Percentiles rank a stretch among this genome's conserved stretches.
Evolutionary conservation across 2,113 vertebrate genomes (phyloP).

Genomic region (Mellivora capensis): DNA sequence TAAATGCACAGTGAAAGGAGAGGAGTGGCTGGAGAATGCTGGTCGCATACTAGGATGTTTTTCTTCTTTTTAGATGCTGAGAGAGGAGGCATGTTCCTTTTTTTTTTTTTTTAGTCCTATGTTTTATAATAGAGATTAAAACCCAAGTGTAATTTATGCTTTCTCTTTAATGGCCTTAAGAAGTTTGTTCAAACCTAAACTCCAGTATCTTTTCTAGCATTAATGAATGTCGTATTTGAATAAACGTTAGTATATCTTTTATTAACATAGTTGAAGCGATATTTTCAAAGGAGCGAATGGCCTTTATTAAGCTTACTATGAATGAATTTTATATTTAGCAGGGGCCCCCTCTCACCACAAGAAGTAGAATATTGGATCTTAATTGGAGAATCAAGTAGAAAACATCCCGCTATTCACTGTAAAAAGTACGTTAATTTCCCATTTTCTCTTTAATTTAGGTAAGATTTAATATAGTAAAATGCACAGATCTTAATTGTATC

Average conservation of each 20-base stretch:
- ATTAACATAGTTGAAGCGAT: not conserved
- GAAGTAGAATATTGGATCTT: constrained; percentile 98
- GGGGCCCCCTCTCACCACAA: constrained; percentile 87
- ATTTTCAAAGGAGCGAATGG: not conserved
- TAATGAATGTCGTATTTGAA: not conserved
- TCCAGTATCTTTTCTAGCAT: not conserved
- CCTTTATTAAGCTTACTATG: constrained; percentile 47
- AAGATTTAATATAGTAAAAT: not conserved
- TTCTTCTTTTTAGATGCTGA: not conserved
- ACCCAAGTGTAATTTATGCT: not conserved
- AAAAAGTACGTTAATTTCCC: constrained; percentile 89
- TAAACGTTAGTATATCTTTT: not conserved
- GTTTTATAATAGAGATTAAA: not conserved
- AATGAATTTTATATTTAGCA: constrained; percentile 80
- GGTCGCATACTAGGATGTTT: not conserved
- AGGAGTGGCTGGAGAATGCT: not conserved
- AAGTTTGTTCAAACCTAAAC: not conserved
- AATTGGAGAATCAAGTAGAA: constrained; percentile 97
- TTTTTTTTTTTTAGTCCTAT: not conserved
- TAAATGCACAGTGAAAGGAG: not conserved
- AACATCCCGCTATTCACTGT: constrained; percentile 98
- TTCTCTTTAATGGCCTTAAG: not conserved
- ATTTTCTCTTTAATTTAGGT: not conserved
- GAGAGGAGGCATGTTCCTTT: not conserved
- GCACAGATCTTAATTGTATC: not conserved